phyloP scores from a whole-genome alignment of 2,797 vertebrate species.

The Zalophus californianus region DNA sequence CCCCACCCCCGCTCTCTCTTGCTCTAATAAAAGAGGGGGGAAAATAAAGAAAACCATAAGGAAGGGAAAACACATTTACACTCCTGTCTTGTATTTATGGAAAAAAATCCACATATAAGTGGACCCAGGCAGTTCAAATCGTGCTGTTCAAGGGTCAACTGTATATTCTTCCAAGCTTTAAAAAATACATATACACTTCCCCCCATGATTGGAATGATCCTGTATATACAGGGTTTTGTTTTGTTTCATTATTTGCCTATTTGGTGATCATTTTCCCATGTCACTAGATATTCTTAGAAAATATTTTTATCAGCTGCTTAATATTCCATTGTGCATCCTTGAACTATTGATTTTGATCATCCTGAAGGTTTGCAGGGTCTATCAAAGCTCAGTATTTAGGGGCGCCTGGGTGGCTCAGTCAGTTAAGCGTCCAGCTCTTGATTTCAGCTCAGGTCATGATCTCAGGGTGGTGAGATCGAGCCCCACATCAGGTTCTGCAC shows the following conservation, averaged over 20 bases:
- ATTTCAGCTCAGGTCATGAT: background rate
- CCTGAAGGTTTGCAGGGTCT: background rate
- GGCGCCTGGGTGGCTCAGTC: background rate
- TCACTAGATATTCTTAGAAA: conserved; percentile 50
- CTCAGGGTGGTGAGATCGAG: background rate
- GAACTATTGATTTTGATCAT: background rate
- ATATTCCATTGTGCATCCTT: background rate
- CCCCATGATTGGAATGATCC: background rate
- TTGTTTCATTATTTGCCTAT: background rate
- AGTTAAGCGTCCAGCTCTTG: background rate
- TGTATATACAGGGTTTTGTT: background rate
- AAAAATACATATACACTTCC: background rate
- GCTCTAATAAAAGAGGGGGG: too few species aligned
- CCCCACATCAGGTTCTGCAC: background rate
- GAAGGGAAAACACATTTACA: background rate
- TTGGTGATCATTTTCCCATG: conserved; percentile 25
- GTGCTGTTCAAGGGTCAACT: background rate
- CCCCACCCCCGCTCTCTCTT: too few species aligned
- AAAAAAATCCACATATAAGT: background rate
- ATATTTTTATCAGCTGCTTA: conserved; percentile 44
- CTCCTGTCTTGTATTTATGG: background rate
- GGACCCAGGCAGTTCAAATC: background rate
- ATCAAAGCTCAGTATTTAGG: background rate
- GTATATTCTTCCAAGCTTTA: background rate
- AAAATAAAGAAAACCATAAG: too few species aligned